Evolutionary conservation across 2,113 vertebrate genomes (phyloP).

Genomic region (Gymnobelideus leadbeateri): DNA sequence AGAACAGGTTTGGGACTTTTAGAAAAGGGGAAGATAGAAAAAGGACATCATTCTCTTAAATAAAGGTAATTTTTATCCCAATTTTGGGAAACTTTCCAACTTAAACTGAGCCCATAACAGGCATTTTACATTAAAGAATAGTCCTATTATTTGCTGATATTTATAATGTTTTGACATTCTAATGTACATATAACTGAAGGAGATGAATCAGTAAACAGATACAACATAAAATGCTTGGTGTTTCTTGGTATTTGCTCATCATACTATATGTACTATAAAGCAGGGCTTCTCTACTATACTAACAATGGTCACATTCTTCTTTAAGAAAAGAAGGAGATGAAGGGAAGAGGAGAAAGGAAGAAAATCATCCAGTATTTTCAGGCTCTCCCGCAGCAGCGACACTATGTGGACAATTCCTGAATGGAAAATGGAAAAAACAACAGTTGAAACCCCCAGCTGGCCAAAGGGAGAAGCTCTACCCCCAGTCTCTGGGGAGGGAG

Average conservation of each 20-base stretch:
- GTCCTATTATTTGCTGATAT: background rate
- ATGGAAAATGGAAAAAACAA: background rate
- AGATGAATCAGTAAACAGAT: background rate
- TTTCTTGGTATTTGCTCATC: background rate
- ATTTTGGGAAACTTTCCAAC: slow-evolving; percentile 35
- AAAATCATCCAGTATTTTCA: background rate
- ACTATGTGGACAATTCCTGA: background rate
- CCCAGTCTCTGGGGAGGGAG: accelerated
- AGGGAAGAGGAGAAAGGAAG: background rate
- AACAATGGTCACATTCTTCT: background rate
- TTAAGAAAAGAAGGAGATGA: background rate
- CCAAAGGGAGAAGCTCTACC: background rate
- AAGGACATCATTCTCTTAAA: slow-evolving; percentile 50
- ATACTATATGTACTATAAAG: background rate
- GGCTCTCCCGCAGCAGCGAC: background rate
- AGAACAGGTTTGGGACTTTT: background rate
- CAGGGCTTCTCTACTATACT: background rate
- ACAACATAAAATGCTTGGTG: background rate
- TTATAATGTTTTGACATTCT: background rate
- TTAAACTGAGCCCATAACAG: background rate
- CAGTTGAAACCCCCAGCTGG: background rate
- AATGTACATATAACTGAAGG: background rate
- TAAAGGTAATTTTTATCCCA: slow-evolving; percentile 25
- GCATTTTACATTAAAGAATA: background rate
- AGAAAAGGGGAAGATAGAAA: background rate